Evolutionary conservation across 2,113 vertebrate genomes (phyloP), one percentile per base, ranked within the genome.

Genomic region (Lasiurus borealis): DNA sequence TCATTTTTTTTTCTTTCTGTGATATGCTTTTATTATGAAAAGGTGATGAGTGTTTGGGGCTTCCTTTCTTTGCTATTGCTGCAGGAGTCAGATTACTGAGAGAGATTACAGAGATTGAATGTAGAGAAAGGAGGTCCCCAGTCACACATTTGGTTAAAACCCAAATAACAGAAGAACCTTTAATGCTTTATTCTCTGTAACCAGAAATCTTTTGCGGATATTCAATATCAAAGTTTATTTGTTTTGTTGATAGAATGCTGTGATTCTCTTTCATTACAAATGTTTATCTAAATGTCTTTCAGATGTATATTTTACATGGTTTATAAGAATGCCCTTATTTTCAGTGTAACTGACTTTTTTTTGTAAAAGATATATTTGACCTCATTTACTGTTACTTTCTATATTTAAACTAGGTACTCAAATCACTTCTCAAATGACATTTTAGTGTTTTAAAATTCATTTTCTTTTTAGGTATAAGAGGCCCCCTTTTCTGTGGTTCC

Each of bases 21-120:
- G 59, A 95, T 76, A 50, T 91, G 66, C 36, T 82, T 96, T 91
- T 85, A 87, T 88, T 91, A 71, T 85, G 40, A 94, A 97, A 95
- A 90, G 87, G 71, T 71, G 68, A 64, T 83, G 27, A 77, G 40
- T 83, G 19, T 90, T 73, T 89, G 36, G 62, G 29, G n/a, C 46
- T 87, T 95, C 13, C 34, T 54, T 15, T 77, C 31, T 89, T 89
- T n/a, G 85, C 12, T 78, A 16, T 62, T 93, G 25, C 50, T 86
- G 29, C 1, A 81, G 21, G 48, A 83, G 31, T 62, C 46, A 44
- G 52, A 71, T 54, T 71, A 57, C 59, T 73, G 64, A 92, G 50
- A 96, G 44, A 81, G n/a, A 77, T 85, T 76, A 44, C 4, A 66
- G 44, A 62, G 25, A 15, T 31, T 27, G 34, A 85, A 21, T 34